Base-by-base conservation (phyloP, 2,113 vertebrate genomes). In the Pitta sordida region DNA sequence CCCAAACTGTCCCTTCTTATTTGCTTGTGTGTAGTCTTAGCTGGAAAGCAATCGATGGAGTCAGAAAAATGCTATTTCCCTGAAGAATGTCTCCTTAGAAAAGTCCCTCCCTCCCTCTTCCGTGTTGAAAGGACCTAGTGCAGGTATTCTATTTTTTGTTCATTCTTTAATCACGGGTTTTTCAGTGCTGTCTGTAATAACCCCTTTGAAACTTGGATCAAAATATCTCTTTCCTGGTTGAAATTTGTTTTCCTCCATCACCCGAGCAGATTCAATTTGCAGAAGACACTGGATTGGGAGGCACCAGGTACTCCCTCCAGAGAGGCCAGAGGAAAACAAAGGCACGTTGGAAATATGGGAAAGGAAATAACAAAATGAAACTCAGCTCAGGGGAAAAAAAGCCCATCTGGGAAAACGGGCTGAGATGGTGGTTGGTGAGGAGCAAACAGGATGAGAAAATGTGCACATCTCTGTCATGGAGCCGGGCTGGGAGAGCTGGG, bases 191-290 rank as follows among this genome's bases (percentile, higher is more conserved):
- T 60, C 84, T 90, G 36, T 86, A 88, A 89, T 75, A 95, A 75
- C 62, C 68, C 77, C 90, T 88, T 90, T 82, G 88, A 95, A 95
- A 77, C 58, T 41, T 59, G 77, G 79, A 74, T 89, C 39, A 30
- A 86, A 91, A 78, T 93, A 82, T 12, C 71, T 74, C 30, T 75
- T 90, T 90, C 78, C 70, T 80, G 49, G n/a, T 24, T 85, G 52
- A 90, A 90, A 90, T 86, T 53, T 63, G 53, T 86, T 95, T 96
- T 87, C 34, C 52, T 88, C 69, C 44, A 58, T 81, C 53, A 62
- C 56, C 53, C 2, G 4, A n/a, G 41, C 52, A 12, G 19, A 86
- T 91, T 91, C 85, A 71, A 65, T 95, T 93, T 95, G 71, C 56
- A 32, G 90, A 64, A 90, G 71, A 77, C 44, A 60, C 75, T 51